Conservation (phyloP, 2,888 invertebrate species). For the Plemyria rubiginata region DNA sequence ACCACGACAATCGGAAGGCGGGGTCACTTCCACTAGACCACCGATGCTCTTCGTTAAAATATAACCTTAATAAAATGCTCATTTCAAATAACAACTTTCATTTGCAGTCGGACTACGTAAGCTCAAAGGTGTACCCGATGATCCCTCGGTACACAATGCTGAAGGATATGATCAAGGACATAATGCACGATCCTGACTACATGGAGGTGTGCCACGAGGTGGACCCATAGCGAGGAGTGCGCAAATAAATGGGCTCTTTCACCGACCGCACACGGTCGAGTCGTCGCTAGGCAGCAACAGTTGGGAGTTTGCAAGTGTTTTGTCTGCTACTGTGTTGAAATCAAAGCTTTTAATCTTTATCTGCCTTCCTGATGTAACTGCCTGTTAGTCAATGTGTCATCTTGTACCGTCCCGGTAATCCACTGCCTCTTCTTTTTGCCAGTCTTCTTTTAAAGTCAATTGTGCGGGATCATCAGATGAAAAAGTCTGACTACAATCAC, state of each 20-base stretch:
- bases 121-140: conserved; percentile 96
- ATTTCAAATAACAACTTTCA: not conserved
- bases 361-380: not conserved
- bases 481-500: too few relatives aligned
- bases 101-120: conserved; percentile 93
- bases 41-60: too few relatives aligned
- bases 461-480: too few relatives aligned
- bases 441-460: too few relatives aligned
- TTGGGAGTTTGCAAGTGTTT: conserved; percentile 24
- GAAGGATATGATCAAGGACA: conserved; percentile 98
- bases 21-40: too few relatives aligned
- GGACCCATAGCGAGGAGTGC: conserved; percentile 88
- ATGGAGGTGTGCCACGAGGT: conserved; percentile 98
- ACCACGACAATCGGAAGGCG: too few relatives aligned
- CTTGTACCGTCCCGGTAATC: not conserved
- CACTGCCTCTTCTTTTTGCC: too few relatives aligned
- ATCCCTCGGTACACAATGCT: conserved; percentile 97
- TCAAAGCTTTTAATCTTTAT: conserved; percentile 17
- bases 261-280: conserved; percentile 76
- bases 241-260: conserved; percentile 82
- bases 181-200: conserved; percentile 97
- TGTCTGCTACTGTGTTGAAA: conserved; percentile 29
- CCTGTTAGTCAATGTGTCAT: not conserved
- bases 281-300: conserved; percentile 66
- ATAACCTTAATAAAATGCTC: too few relatives aligned